A percentile compares a stretch with the other conserved stretches of the same genome.
Evolutionary conservation across 2,797 vertebrate species (phyloP).

Genomic region (Sebastes steindachneri): DNA sequence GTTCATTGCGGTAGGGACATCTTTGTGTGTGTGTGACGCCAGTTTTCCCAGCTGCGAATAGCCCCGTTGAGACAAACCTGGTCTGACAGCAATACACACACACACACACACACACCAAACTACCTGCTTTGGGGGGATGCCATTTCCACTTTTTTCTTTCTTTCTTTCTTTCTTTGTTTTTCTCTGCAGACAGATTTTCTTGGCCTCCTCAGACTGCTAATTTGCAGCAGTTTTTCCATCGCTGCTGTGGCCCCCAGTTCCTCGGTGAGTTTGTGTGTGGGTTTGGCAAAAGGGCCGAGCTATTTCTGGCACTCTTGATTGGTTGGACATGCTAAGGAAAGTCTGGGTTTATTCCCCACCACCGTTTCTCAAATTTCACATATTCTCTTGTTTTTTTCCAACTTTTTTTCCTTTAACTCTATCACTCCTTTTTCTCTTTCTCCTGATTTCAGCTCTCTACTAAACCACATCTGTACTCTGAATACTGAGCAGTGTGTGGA

Average conservation of each 20-base stretch:
- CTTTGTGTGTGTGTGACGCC: not conserved
- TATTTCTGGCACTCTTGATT: constrained; percentile 59
- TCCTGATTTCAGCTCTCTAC: not conserved
- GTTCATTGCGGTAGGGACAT: not conserved
- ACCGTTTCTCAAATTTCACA: constrained; percentile 53
- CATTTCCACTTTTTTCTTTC: not conserved
- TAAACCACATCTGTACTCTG: not conserved
- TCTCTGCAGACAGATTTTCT: constrained; percentile 16
- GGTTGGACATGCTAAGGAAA: constrained; percentile 41
- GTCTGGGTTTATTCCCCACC: constrained; percentile 50
- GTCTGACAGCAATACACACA: constrained; percentile 47
- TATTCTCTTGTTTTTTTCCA: not conserved
- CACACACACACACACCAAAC: constrained; percentile 7
- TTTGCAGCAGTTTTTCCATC: constrained; percentile 68
- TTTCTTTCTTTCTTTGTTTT: constrained; percentile 6
- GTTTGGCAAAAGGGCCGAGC: constrained; percentile 41
- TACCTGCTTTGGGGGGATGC: constrained; percentile 36
- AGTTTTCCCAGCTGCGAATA: constrained; percentile 33
- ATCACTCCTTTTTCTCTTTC: not conserved
- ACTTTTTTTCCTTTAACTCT: not conserved
- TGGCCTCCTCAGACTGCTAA: constrained; percentile 47
- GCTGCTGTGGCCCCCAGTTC: constrained; percentile 38
- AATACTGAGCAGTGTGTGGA: not conserved
- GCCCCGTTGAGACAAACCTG: constrained; percentile 40
- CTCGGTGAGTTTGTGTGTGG: constrained; percentile 39